Percentiles rank a stretch among this genome's conserved stretches.
phyloP scores from a whole-genome alignment of 35 echinoderm and acorn worm genomes.

The Apostichopus californicus region DNA sequence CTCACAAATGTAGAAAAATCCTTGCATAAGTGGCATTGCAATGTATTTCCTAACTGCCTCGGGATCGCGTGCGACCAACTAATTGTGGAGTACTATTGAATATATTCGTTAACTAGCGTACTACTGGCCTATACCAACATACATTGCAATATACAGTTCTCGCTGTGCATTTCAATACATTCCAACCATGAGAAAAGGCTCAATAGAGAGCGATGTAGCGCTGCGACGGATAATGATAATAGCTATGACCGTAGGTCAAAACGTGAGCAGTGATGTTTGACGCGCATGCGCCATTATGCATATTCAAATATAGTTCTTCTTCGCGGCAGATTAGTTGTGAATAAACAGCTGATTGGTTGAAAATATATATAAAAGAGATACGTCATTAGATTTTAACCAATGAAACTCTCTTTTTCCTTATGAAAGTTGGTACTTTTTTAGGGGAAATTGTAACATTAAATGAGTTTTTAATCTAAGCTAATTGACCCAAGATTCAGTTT shows the following conservation, averaged over 20 bases:
- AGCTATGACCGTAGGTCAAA: constrained; percentile 32
- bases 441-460: background rate
- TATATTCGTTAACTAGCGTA: constrained; percentile 10
- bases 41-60: constrained; percentile 28
- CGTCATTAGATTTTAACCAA: constrained; percentile 7
- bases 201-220: background rate
- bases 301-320: constrained; percentile 22
- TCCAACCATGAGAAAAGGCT: constrained; percentile 23
- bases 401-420: background rate
- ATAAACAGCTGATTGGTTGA: constrained; percentile 4
- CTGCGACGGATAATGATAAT: constrained; percentile 28
- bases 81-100: constrained; percentile 26
- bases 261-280: constrained; percentile 37
- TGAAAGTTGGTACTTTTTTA: background rate
- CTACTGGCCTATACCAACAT: constrained; percentile 20
- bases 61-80: constrained; percentile 40
- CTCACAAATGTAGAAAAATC: background rate
- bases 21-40: constrained; percentile 45
- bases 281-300: constrained; percentile 23
- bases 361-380: background rate
- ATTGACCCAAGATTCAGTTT: background rate
- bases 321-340: background rate
- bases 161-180: background rate
- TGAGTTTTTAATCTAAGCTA: background rate
- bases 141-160: constrained; percentile 14